Evolutionary conservation across 1,140 invertebrate species (phyloP), one percentile per base, ranked within the genome.

Genomic region (Zaprionus tsacasi): DNA sequence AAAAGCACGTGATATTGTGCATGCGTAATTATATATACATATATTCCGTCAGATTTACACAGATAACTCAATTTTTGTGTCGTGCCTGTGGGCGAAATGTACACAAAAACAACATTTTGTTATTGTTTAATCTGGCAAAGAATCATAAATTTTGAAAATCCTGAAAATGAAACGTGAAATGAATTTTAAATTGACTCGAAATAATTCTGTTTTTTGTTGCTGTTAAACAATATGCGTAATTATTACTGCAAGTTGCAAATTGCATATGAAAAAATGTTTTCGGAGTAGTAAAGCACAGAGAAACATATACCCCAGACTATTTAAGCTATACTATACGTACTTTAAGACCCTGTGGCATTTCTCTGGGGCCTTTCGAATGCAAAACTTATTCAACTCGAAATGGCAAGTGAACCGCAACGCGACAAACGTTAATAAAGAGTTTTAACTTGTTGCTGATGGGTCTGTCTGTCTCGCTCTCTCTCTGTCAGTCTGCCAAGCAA

Each of bases 391-490:
- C 65, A 59, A 55, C 56, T 66, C 45, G 77, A 79, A 45, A 77
- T 80, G 72, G 67, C 81, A 80, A 91, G 76, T 89, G 85, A 89
- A 89, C 86, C 78, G 72, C 74, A 90, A 69, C 81, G 75, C 55
- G 27, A n/a, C 65, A 56, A 69, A 79, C 78, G 66, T 63, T 78
- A 85, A 88, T 89, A 63, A 88, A 83, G 83, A 89, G 85, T 73
- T 83, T 88, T 88, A 81, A 89, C 85, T 88, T 85, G 81, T 73
- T 89, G 83, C 74, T 82, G 75, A 58, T 45, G 54, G 58, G 17
- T 21, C 15, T 50, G 10, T 25, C 12, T 3, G 8, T 40, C 12
- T 13, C 36, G 5, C 10, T 38, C 17, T 13, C 36, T 38, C 10
- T 38, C 17, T 50, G 45, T 12, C 17, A 1, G 45, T 1, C 45